These are phyloP conservation scores for Lanistes nyassanus DNA, from an alignment of 1,140 invertebrate genomes.

Conservation along the genomic window DNA sequence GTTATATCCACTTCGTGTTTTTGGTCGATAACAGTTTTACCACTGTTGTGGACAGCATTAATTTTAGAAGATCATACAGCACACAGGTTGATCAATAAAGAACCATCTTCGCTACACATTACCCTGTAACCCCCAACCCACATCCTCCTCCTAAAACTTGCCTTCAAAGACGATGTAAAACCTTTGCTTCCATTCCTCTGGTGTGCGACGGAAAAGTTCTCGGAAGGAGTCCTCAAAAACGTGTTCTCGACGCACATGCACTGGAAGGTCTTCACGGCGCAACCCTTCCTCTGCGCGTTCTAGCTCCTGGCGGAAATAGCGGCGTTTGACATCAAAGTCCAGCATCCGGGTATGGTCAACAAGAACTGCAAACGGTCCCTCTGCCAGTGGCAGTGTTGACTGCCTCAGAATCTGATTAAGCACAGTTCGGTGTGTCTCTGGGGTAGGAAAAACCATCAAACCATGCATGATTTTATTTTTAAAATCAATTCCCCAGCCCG, in stretches of 20 bases:
- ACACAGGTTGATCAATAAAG: no score
- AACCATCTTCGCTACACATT: no score
- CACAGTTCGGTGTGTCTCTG: slow-evolving; percentile 89
- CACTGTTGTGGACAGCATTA: no score
- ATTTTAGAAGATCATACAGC: no score
- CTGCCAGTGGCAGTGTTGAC: slow-evolving; percentile 84
- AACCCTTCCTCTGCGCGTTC: slow-evolving; percentile 74
- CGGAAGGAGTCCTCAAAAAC: slow-evolving; percentile 94
- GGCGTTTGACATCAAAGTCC: slow-evolving; percentile 92
- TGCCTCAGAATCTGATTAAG: slow-evolving; percentile 92
- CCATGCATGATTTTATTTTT: no score
- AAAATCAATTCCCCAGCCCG: no score
- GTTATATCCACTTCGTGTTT: no score
- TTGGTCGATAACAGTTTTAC: no score
- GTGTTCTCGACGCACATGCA: slow-evolving; percentile 86
- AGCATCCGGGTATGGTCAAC: slow-evolving; percentile 89
- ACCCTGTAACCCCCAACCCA: no score
- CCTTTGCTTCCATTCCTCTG: slow-evolving; percentile 93
- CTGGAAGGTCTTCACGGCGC: slow-evolving; percentile 88
- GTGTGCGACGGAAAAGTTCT: slow-evolving; percentile 83
- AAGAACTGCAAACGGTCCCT: slow-evolving; percentile 88
- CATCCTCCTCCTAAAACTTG: slow-evolving; percentile 59
- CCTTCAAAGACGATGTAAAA: slow-evolving; percentile 97
- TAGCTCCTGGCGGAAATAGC: slow-evolving; percentile 89
- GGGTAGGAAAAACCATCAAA: slow-evolving; percentile 26